phyloP scores from a whole-genome alignment of 2,797 vertebrate species.

The Morus bassanus region DNA sequence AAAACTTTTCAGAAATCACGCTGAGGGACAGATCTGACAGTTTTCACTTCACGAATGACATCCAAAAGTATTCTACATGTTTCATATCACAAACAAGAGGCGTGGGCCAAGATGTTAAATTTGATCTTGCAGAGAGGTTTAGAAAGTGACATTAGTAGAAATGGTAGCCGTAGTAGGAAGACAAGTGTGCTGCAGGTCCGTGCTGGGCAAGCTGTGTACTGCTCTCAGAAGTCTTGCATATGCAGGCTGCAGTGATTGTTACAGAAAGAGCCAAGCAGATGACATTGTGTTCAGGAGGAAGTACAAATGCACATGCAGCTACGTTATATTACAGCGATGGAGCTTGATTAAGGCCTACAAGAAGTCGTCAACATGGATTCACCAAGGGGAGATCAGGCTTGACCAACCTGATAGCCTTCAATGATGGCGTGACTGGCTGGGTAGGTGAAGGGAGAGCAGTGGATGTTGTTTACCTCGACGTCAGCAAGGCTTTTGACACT shows the following conservation, averaged over 20 bases:
- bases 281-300: background rate
- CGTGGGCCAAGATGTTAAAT: background rate
- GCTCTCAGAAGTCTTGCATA: too few species aligned
- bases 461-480: too few species aligned
- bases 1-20: too few species aligned
- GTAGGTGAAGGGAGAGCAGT: too few species aligned
- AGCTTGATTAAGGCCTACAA: background rate
- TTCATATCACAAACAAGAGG: background rate
- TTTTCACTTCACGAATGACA: rapidly evolving
- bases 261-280: background rate
- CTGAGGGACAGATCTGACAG: background rate
- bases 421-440: too few species aligned
- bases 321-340: background rate
- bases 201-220: background rate
- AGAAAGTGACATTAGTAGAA: background rate
- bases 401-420: too few species aligned
- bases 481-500: too few species aligned
- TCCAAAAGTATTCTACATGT: rapidly evolving
- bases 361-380: too few species aligned
- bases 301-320: background rate
- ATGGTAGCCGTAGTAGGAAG: rapidly evolving
- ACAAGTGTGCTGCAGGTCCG: rapidly evolving
- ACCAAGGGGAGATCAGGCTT: too few species aligned
- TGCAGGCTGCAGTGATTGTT: background rate
- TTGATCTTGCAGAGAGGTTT: background rate